Conservation (phyloP, 2,888 invertebrate genomes). For the Unio delphinus region DNA sequence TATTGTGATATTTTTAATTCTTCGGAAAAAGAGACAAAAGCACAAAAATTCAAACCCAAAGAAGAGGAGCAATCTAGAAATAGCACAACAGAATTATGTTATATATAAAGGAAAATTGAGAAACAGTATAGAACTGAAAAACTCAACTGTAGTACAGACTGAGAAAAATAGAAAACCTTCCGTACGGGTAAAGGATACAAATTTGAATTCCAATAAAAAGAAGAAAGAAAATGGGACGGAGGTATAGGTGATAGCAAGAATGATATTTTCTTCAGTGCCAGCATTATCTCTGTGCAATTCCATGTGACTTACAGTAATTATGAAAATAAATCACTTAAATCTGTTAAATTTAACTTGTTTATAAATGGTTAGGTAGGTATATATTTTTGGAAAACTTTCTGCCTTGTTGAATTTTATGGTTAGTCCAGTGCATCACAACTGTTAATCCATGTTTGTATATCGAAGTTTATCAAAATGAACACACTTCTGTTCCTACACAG, state of each 20-base stretch:
- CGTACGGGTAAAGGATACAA: conserved; percentile 40
- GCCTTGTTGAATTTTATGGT: no score
- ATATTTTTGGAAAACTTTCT: not conserved
- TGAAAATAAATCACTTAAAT: no score
- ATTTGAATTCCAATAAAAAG: conserved; percentile 39
- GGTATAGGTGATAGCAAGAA: conserved; percentile 19
- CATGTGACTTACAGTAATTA: conserved; percentile 3
- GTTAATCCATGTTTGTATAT: no score
- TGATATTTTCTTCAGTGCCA: conserved; percentile 11
- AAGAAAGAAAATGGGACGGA: conserved; percentile 41
- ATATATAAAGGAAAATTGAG: conserved; percentile 36
- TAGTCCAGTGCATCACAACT: no score
- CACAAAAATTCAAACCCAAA: conserved; percentile 13
- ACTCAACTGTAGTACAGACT: conserved; percentile 28
- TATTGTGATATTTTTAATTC: conserved; percentile 23
- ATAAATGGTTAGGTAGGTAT: not conserved
- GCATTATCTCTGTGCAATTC: conserved; percentile 1
- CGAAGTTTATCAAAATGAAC: no score
- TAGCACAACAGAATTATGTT: conserved; percentile 41
- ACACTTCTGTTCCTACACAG: no score
- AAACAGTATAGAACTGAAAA: conserved; percentile 33
- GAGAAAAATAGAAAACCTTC: conserved; percentile 33
- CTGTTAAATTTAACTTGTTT: not conserved
- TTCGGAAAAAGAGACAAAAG: conserved; percentile 29
- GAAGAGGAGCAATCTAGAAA: conserved; percentile 39